Base-by-base conservation (phyloP, 2,113 vertebrate species). In the Cochlearius cochlearius region DNA sequence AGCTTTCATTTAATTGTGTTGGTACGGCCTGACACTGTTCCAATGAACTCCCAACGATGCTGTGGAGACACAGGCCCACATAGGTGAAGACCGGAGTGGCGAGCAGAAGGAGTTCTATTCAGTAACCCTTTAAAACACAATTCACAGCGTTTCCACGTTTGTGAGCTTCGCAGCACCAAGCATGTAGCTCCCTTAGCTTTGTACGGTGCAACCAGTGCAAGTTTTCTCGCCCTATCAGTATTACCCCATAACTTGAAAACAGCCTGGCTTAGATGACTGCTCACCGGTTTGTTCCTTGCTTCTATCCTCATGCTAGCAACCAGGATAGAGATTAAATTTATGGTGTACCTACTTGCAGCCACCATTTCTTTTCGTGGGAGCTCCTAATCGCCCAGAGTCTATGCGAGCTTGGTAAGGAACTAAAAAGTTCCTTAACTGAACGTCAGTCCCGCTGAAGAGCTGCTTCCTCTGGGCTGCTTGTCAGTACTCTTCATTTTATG, bases 331-430 rank as follows among this genome's bases (percentile, higher is more conserved):
- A 34, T 55, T 12, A 20, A 25, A 62, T 60, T 39, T 30, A 32
- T n/a, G 73, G n/a, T 27, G 26, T n/a, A 23, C 26, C 20, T 18
- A 56, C 32, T 55, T 53, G 21, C 39, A 74, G 52, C 55, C 60
- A 18, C 49, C 29, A 8, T 29, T 47, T 27, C 49, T 88, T 52
- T 36, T 41, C n/a, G 12, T 0, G 0, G n/a, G 17, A 79, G 22
- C 62, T 56, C 38, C 74, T 36, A 10, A 32, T 41, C 27, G 7
- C 52, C 10, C 9, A 27, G 14, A 41, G 38, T 9, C 60, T 39
- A 1, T 20, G 16, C 36, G 41, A 13, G 14, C 32, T 56, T 53
- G 64, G 56, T 56, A 41, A 55, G 15, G 41, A 43, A 7, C 11
- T 11, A 12, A 78, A 74, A 91, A 29, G 32, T 60, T 66, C 60